A percentile compares a stretch with the other conserved stretches of the same genome.
Conservation (phyloP, 2,113 vertebrate species). For the Limanda limanda region DNA sequence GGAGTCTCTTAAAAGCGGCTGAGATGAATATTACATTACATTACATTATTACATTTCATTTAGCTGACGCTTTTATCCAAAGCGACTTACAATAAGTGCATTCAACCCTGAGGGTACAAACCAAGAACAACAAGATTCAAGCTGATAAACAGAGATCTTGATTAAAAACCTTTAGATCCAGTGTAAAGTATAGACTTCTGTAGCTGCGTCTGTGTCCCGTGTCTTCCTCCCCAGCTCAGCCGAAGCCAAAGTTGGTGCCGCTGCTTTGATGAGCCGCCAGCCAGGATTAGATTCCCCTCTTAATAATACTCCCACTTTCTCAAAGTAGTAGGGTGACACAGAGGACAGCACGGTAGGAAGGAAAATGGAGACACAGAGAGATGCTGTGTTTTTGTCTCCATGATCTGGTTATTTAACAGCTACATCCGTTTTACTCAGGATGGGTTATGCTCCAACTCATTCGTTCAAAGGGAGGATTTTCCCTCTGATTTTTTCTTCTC, state of each 20-base stretch:
- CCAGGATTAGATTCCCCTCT: conserved; percentile 74
- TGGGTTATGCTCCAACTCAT: conserved; percentile 50
- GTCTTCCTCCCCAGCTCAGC: conserved; percentile 68
- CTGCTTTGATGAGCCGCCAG: conserved; percentile 78
- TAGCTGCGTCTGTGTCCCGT: conserved; percentile 40
- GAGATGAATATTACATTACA: background rate
- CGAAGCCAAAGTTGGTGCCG: conserved; percentile 83
- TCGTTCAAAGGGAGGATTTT: conserved; percentile 54
- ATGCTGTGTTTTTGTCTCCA: conserved; percentile 60
- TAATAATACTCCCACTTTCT: conserved; percentile 82
- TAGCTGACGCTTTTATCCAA: too few species aligned
- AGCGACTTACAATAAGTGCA: too few species aligned
- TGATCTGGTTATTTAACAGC: conserved; percentile 47
- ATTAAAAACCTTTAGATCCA: conserved; percentile 37
- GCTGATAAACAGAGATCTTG: conserved; percentile 18
- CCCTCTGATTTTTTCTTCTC: conserved; percentile 20
- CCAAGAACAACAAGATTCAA: too few species aligned
- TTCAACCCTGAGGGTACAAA: too few species aligned
- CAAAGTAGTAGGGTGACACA: conserved; percentile 85
- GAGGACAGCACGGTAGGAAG: conserved; percentile 75
- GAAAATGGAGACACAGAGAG: conserved; percentile 59
- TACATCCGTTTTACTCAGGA: conserved; percentile 56
- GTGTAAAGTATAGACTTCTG: conserved; percentile 50
- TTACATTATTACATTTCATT: too few species aligned
- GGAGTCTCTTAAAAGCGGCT: background rate